phyloP scores from a whole-genome alignment of 23 tunicate species.

The Phallusia fumigata region DNA sequence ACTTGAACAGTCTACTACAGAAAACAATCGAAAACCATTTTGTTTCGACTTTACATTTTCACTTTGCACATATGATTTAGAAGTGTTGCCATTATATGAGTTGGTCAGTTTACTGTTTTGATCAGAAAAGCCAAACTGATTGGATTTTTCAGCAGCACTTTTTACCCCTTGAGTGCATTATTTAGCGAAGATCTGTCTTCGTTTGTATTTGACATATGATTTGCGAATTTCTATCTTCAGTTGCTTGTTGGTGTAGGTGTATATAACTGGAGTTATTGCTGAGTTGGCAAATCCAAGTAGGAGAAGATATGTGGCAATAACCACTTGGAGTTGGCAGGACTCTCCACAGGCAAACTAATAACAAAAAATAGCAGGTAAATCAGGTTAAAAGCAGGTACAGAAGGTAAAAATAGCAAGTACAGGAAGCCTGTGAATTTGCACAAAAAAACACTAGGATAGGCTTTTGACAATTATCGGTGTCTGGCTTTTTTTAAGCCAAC shows the following conservation, averaged over 20 bases:
- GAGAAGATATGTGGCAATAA: conserved; percentile 63
- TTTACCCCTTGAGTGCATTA: background rate
- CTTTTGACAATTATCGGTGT: no score
- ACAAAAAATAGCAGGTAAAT: no score
- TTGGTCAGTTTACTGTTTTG: background rate
- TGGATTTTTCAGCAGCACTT: background rate
- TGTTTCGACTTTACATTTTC: no score
- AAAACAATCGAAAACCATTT: no score
- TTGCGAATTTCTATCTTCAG: conserved; percentile 50
- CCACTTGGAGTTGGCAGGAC: conserved; percentile 42
- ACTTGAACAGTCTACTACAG: no score
- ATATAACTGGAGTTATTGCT: conserved; percentile 74
- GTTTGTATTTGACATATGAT: background rate
- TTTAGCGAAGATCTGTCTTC: background rate
- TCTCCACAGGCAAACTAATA: conserved; percentile 33
- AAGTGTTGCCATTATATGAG: no score
- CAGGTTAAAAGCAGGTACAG: no score
- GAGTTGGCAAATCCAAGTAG: conserved; percentile 63
- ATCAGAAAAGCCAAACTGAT: background rate
- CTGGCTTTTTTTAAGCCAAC: no score
- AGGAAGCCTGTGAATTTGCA: no score
- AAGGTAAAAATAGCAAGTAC: no score
- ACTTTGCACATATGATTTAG: no score
- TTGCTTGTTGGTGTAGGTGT: conserved; percentile 69
- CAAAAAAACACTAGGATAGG: no score